Percentiles rank a stretch among this genome's conserved stretches.
Conservation (phyloP, 2,113 vertebrate genomes). For the Stigmatopora nigra region DNA sequence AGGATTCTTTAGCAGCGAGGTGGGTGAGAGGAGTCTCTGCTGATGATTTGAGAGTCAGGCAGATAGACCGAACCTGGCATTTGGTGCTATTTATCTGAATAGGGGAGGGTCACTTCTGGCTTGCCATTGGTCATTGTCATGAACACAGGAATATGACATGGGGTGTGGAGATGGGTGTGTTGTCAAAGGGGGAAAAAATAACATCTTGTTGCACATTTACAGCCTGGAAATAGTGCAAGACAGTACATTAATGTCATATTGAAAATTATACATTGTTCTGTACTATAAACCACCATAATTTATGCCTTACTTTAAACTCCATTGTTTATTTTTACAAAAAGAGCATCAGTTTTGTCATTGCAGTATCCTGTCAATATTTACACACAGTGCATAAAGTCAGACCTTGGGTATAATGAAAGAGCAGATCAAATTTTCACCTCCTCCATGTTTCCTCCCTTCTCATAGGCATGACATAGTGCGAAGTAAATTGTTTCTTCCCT, state of each 20-base stretch:
- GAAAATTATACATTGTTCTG: neutral
- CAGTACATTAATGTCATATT: neutral
- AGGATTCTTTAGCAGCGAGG: slow-evolving; percentile 21
- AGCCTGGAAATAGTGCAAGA: slow-evolving; percentile 20
- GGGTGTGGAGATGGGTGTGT: slow-evolving; percentile 21
- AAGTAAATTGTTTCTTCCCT: slow-evolving; percentile 24
- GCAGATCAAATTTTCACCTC: slow-evolving; percentile 23
- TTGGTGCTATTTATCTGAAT: slow-evolving; percentile 52
- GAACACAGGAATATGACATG: slow-evolving; percentile 24
- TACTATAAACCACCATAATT: neutral
- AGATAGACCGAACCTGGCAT: slow-evolving; percentile 49
- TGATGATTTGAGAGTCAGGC: slow-evolving; percentile 42
- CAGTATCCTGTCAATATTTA: neutral
- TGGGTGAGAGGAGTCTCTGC: slow-evolving; percentile 35
- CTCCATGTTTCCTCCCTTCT: slow-evolving; percentile 33
- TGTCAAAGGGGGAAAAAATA: slow-evolving; percentile 34
- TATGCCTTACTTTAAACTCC: neutral
- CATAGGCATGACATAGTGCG: slow-evolving; percentile 43
- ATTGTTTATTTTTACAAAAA: neutral
- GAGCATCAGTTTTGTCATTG: neutral
- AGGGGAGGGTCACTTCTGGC: slow-evolving; percentile 48
- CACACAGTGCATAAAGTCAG: slow-evolving; percentile 23
- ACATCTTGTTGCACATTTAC: slow-evolving; percentile 48
- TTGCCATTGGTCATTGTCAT: slow-evolving; percentile 48
- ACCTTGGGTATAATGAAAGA: slow-evolving; percentile 43